Evolutionary conservation across 2,888 invertebrate species (phyloP), one percentile per base, ranked within the genome.

Genomic region (Saturnia japonica): DNA sequence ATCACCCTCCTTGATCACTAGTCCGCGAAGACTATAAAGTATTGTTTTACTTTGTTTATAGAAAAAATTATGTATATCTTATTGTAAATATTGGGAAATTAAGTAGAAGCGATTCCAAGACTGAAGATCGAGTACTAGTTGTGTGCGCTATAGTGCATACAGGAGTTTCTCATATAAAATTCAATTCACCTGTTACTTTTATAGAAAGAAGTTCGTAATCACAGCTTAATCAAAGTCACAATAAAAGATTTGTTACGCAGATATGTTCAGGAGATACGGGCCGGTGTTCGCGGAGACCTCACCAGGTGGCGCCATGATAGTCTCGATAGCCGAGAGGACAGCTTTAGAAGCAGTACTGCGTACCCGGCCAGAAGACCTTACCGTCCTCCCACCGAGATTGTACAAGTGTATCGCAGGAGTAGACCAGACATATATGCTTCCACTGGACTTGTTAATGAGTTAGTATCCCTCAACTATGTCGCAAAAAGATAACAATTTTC

Each of bases 381-480:
- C 80, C 95, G 98, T 25, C 98, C 98, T 16, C 97, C 97, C 47
- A 97, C 97, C 1, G 97, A 97, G 90, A 96, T 97, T 76, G 96
- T 97, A 40, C 96, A 96, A 68, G 94, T 96, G 79, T 98, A 98
- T 89, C 93, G 98, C 45, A 94, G 91, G 70, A 95, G 95, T 64
- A 94, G 96, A 25, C 96, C 96, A 0, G 98, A 98, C 82, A 95
- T 97, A 85, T 98, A 97, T 86, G 96, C 97, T 45, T 97, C 96
- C 75, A 95, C 96, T 40, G 98, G 98, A 76, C 94, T 98, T 69
- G 97, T 97, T 45, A 97, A 97, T 86, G 97, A 97, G 96, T 97
- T 93, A 95, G 97, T 95, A 70, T 57, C 22, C 14, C 34, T 64
- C 25, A 60, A 60, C 25, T 25, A 60, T 28, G 14, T 28, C 11